phyloP scores from a whole-genome alignment of 2,113 vertebrate species.

The Cercopithecus mona region DNA sequence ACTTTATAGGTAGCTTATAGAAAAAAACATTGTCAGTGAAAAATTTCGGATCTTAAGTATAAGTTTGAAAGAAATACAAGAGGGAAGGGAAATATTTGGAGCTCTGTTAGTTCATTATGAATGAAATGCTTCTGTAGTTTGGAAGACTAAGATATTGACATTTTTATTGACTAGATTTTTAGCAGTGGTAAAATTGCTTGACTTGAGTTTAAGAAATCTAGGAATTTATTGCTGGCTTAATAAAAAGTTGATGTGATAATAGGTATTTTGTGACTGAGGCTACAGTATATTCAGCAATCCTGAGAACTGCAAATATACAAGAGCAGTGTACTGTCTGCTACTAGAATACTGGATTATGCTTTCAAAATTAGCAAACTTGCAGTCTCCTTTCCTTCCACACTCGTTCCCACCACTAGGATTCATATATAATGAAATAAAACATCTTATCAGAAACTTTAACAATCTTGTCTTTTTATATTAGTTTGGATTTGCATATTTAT shows the following conservation, averaged over 20 bases:
- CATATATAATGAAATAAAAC: not conserved
- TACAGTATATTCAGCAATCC: conserved; percentile 21
- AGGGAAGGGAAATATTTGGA: conserved; percentile 17
- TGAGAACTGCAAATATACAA: not conserved
- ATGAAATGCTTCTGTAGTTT: conserved; percentile 60
- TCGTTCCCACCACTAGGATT: not conserved
- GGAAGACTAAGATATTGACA: conserved; percentile 37
- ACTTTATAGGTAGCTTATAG: not conserved
- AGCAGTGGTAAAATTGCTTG: conserved; percentile 13
- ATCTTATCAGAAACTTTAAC: not conserved
- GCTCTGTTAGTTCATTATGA: conserved; percentile 31
- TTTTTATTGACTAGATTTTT: conserved; percentile 66
- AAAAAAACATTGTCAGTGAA: not conserved
- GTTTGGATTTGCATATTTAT: not conserved
- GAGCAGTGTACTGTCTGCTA: not conserved
- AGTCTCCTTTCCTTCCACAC: not conserved
- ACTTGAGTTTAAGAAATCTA: conserved; percentile 38
- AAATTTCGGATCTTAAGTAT: not conserved
- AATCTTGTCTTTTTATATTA: not conserved
- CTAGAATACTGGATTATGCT: not conserved
- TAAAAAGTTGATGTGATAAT: conserved; percentile 31
- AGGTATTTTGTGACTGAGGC: conserved; percentile 30
- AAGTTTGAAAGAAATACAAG: not conserved
- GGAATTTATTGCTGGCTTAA: conserved; percentile 44
- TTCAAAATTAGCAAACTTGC: not conserved